Evolutionary conservation across 2,888 invertebrate genomes (phyloP).

Genomic region (Drosophila acutilabella): DNA sequence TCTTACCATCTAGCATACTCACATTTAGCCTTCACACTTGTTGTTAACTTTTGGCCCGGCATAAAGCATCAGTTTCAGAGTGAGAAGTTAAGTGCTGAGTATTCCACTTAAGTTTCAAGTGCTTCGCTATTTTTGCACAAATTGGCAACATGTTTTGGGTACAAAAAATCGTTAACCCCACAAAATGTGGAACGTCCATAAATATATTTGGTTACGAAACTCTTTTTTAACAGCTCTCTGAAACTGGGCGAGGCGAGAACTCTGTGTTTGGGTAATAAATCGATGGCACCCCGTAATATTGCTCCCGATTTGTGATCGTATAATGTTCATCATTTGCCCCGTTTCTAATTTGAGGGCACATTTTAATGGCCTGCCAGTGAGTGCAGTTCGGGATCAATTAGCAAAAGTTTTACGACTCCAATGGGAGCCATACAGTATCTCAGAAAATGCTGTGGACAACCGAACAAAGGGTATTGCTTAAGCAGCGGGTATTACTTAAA

Average conservation of each 20-base stretch:
- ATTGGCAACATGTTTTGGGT: slow-evolving; percentile 29
- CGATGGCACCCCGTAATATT: slow-evolving; percentile 40
- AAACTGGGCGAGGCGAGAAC: neutral
- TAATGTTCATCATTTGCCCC: slow-evolving; percentile 40
- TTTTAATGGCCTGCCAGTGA: slow-evolving; percentile 37
- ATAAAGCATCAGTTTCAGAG: neutral
- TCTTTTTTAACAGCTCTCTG: slow-evolving; percentile 20
- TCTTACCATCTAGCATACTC: neutral
- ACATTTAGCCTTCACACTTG: neutral
- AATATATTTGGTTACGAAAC: slow-evolving; percentile 35
- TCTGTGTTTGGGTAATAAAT: slow-evolving; percentile 37
- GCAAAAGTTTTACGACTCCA: slow-evolving; percentile 53
- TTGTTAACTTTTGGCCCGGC: slow-evolving; percentile 10
- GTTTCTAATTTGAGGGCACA: slow-evolving; percentile 46
- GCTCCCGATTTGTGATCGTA: slow-evolving; percentile 27
- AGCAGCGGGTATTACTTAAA: slow-evolving; percentile 16
- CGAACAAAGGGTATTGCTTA: slow-evolving; percentile 2
- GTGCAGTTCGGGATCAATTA: slow-evolving; percentile 53
- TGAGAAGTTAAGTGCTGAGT: slow-evolving; percentile 1
- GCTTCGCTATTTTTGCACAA: slow-evolving; percentile 27
- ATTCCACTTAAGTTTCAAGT: slow-evolving; percentile 23
- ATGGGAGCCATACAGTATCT: slow-evolving; percentile 20
- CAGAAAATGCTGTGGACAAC: slow-evolving; percentile 45
- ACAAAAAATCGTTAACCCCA: slow-evolving; percentile 13
- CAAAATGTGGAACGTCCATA: slow-evolving; percentile 24